Percentiles rank a stretch among this genome's conserved stretches.
These are phyloP conservation scores for Pelosia muscerda DNA, from an alignment of 2,888 invertebrate species.

Conservation along the genomic window DNA sequence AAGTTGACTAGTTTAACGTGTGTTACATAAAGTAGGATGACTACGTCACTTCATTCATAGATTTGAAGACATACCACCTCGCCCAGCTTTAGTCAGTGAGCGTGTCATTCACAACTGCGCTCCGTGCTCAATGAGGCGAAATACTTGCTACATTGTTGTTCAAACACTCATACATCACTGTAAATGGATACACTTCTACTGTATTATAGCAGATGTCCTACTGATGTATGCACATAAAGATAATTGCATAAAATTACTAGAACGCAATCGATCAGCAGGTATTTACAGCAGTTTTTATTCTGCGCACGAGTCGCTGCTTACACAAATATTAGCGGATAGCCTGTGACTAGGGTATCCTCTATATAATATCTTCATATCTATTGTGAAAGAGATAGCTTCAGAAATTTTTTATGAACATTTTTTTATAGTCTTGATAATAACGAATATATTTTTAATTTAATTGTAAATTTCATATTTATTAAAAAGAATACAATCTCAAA, in stretches of 20 bases:
- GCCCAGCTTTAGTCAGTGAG: slow-evolving; percentile 56
- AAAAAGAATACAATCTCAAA: too few relatives aligned
- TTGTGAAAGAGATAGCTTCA: neutral
- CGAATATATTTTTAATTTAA: too few relatives aligned
- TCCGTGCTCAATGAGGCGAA: slow-evolving; percentile 60
- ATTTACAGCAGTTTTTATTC: slow-evolving; percentile 14
- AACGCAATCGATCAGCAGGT: slow-evolving; percentile 20
- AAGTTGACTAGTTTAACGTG: slow-evolving; percentile 27
- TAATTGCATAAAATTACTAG: slow-evolving; percentile 22
- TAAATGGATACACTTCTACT: slow-evolving; percentile 23
- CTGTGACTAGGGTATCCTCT: too few relatives aligned
- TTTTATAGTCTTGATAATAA: too few relatives aligned
- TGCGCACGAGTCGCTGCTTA: slow-evolving; percentile 10
- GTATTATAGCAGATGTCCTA: slow-evolving; percentile 39
- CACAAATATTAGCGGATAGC: slow-evolving; percentile 20
- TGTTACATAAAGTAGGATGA: slow-evolving; percentile 49
- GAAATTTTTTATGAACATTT: neutral
- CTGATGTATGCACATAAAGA: slow-evolving; percentile 30
- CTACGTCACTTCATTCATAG: slow-evolving; percentile 62
- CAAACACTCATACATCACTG: slow-evolving; percentile 51
- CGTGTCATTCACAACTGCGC: slow-evolving; percentile 57
- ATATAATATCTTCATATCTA: too few relatives aligned
- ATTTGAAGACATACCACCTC: slow-evolving; percentile 60
- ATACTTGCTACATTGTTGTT: slow-evolving; percentile 56
- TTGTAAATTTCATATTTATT: too few relatives aligned